Conservation (phyloP, 2,797 vertebrate species). For the Mormyrops boulengeri region DNA sequence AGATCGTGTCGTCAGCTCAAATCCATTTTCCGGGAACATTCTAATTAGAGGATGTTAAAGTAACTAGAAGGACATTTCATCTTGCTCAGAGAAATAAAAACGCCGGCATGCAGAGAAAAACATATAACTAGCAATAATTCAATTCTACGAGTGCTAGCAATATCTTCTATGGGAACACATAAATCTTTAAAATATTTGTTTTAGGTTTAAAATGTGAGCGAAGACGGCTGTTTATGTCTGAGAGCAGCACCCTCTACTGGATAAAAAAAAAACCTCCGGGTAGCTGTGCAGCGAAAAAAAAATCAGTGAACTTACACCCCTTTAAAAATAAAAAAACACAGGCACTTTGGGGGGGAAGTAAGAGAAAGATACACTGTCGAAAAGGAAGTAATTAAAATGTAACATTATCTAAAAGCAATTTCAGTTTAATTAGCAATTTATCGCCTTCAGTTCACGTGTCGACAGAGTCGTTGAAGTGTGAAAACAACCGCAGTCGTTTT, state of each 20-base stretch:
- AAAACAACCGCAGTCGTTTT: constrained; percentile 32
- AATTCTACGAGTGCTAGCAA: background rate
- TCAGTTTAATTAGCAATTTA: background rate
- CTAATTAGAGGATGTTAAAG: constrained; percentile 4
- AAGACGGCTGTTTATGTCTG: background rate
- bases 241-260: background rate
- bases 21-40: background rate
- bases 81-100: background rate
- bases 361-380: background rate
- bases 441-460: background rate
- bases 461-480: background rate
- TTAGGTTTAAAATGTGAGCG: background rate
- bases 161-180: background rate
- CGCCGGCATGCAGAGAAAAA: background rate
- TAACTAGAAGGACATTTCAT: background rate
- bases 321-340: background rate
- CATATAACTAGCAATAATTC: constrained; percentile 5
- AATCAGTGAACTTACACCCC: background rate
- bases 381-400: constrained; percentile 5
- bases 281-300: background rate
- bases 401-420: background rate
- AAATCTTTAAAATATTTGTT: constrained; percentile 5
- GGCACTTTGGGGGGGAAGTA: background rate
- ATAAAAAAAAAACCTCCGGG: background rate
- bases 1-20: background rate